A percentile compares a stretch with the other conserved stretches of the same genome.
These are phyloP conservation scores for silkworm (Bombyx mori) DNA, from an alignment of 1,140 invertebrate genomes.

Conservation along the genomic window DNA sequence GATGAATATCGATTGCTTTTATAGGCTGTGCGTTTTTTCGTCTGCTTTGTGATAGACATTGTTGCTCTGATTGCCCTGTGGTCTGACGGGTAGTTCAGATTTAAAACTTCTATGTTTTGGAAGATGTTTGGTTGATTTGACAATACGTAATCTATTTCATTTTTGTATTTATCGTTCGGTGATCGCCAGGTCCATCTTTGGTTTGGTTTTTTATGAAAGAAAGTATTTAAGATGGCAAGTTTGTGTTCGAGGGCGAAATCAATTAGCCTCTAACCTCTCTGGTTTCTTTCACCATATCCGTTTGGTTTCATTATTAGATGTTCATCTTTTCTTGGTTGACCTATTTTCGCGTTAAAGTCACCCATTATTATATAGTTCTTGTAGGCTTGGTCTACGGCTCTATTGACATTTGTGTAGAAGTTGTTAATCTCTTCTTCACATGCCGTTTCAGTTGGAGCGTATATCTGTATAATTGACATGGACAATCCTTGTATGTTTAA, in stretches of 20 bases:
- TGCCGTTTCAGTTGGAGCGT: constrained; percentile 2
- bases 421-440: not conserved
- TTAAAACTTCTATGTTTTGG: no score
- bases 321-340: constrained; percentile 4
- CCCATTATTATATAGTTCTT: constrained; percentile 9
- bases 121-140: no score
- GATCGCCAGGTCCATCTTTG: constrained; percentile 17
- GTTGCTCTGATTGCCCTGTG: no score
- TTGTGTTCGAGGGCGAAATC: constrained; percentile 14
- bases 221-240: constrained; percentile 17
- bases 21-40: no score
- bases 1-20: no score
- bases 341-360: constrained; percentile 16
- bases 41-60: no score
- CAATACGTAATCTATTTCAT: no score
- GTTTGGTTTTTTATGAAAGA: constrained; percentile 14
- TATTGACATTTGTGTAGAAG: constrained; percentile 3
- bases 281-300: constrained; percentile 2
- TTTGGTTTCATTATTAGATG: constrained; percentile 2
- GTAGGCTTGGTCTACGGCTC: constrained; percentile 1
- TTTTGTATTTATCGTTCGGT: no score
- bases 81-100: no score
- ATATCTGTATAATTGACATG: constrained; percentile 1
- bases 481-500: constrained; percentile 1
- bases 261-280: constrained; percentile 4